Evolutionary conservation across 2,888 invertebrate species (phyloP).

Genomic region (Oeneis ivallda): DNA sequence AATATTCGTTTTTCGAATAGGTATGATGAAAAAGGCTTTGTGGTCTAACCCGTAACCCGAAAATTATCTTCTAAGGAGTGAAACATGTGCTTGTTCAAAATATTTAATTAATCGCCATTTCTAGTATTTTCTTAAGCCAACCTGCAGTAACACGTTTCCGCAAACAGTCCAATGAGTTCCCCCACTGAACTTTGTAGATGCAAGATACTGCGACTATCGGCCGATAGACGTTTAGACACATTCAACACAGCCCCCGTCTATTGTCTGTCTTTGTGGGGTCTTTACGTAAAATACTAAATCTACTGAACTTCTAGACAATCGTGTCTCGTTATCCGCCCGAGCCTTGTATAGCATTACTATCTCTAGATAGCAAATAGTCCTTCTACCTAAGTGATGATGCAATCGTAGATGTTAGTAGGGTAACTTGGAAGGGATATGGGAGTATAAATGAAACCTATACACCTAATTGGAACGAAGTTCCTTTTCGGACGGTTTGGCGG

Average conservation of each 20-base stretch:
- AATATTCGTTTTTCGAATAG: no score
- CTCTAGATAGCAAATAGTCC: neutral
- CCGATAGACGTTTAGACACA: constrained; percentile 32
- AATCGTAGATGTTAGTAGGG: no score
- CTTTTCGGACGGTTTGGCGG: no score
- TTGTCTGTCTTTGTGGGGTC: constrained; percentile 32
- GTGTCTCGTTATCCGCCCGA: constrained; percentile 13
- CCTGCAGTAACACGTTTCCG: constrained; percentile 42
- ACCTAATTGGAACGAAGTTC: no score
- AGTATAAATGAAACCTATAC: no score
- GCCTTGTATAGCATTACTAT: constrained; percentile 4
- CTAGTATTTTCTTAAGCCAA: constrained; percentile 3
- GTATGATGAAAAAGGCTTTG: no score
- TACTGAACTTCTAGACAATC: constrained; percentile 27
- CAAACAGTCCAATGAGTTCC: constrained; percentile 51
- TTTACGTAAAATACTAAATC: neutral
- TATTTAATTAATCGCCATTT: constrained; percentile 1
- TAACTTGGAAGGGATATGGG: no score
- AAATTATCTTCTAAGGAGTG: no score
- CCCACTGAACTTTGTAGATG: constrained; percentile 44
- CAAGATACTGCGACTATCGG: constrained; percentile 27
- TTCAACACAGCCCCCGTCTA: constrained; percentile 29
- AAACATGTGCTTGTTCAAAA: no score
- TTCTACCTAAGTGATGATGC: no score
- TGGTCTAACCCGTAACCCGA: no score